A percentile compares a stretch with the other conserved stretches of the same genome.
Conservation (phyloP, 2,888 invertebrate genomes). For the Xanthorhoe designata region DNA sequence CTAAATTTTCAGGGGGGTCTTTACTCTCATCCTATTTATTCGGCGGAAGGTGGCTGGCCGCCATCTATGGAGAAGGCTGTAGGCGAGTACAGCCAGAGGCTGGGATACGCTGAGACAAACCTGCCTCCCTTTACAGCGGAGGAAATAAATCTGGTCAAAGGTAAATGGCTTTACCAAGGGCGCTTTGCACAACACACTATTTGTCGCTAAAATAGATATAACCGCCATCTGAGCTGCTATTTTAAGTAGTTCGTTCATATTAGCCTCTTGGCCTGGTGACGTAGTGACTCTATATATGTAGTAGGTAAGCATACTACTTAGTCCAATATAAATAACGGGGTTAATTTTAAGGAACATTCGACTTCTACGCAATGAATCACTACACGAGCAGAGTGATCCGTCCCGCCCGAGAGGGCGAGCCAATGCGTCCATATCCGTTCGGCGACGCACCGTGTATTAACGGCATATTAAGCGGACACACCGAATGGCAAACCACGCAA, state of each 20-base stretch:
- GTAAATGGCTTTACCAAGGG: too few species aligned
- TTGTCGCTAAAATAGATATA: too few species aligned
- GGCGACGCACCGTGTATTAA: conserved; percentile 41
- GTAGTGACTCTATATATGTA: too few species aligned
- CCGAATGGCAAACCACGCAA: conserved; percentile 38
- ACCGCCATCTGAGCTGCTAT: too few species aligned
- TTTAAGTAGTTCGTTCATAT: too few species aligned
- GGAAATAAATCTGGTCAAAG: conserved; percentile 53
- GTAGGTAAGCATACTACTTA: too few species aligned
- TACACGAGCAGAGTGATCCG: conserved; percentile 63
- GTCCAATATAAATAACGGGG: too few species aligned
- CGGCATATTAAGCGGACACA: conserved; percentile 34
- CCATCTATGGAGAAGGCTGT: conserved; percentile 51
- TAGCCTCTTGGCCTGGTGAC: too few species aligned
- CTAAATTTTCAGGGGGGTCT: conserved; percentile 45
- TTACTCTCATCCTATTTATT: conserved; percentile 57
- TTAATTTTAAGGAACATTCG: conserved; percentile 75
- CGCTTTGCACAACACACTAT: too few species aligned
- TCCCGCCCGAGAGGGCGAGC: conserved; percentile 35
- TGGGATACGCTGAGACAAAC: conserved; percentile 52
- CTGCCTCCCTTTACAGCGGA: conserved; percentile 59
- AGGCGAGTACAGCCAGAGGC: conserved; percentile 50
- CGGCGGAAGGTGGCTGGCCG: conserved; percentile 66
- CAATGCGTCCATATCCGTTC: conserved; percentile 22
- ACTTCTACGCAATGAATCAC: conserved; percentile 80